These are phyloP conservation scores for Betta splendens DNA, from an alignment of 2,797 vertebrate genomes.

Conservation along the genomic window DNA sequence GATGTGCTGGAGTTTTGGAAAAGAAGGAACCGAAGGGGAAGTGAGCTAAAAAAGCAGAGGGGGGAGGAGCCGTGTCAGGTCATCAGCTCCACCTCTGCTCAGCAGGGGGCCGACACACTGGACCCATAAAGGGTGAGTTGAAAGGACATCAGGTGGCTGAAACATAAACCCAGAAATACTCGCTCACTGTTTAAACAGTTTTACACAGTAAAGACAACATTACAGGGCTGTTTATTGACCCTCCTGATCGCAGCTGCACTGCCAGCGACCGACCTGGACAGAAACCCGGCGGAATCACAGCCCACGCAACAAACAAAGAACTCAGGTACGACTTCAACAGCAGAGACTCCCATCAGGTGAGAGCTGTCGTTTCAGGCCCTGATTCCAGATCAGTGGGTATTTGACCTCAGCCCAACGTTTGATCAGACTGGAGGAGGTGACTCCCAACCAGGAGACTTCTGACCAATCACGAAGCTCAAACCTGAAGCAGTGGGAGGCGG, in stretches of 20 bases:
- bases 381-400: too few species aligned
- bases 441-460: too few species aligned
- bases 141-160: conserved; percentile 76
- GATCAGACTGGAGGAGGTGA: too few species aligned
- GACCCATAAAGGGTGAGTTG: conserved; percentile 76
- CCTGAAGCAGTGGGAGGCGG: too few species aligned
- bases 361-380: too few species aligned
- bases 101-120: conserved; percentile 65
- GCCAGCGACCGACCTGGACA: conserved; percentile 52
- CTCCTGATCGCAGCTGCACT: conserved; percentile 55
- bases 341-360: too few species aligned
- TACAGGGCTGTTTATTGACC: conserved; percentile 77
- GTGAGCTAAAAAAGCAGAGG: conserved; percentile 15
- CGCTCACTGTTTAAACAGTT: conserved; percentile 77
- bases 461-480: too few species aligned
- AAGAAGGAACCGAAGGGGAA: not conserved
- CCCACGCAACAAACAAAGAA: too few species aligned
- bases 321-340: too few species aligned
- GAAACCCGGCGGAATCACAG: conserved; percentile 50
- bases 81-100: conserved; percentile 62
- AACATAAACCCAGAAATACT: conserved; percentile 75
- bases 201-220: conserved; percentile 76
- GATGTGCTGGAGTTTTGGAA: too few species aligned
- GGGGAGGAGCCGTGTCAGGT: conserved; percentile 40
- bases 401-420: too few species aligned